Evolutionary conservation across 2,888 invertebrate genomes (phyloP), one percentile per base, ranked within the genome.

Genomic region (Synanthedon formicaeformis): DNA sequence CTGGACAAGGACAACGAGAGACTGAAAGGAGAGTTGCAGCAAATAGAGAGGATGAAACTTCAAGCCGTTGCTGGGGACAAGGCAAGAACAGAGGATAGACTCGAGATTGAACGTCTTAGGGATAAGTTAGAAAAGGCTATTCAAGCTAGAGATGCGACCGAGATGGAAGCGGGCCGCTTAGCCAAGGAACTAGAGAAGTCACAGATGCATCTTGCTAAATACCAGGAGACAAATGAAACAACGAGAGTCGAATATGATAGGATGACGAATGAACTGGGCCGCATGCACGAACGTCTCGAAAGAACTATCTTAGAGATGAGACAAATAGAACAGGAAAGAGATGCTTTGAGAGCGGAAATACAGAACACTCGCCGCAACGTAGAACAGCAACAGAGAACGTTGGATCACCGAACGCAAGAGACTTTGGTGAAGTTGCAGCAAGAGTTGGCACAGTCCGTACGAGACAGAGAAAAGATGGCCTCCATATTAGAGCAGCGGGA

Each of bases 91-190:
- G 91, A 91, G 66, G 94, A 92, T 66, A 89, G 91, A 63, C 91
- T 92, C 63, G 96, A 96, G 84, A 91, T 95, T 54, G 96, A 96
- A 75, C 90, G 95, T 61, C 86, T 96, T 54, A 91, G 95, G 61
- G 96, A 96, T 64, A 94, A 95, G 73, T 88, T 96, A 53, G 96
- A 96, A 69, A 95, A 95, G 78, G 94, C 95, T 12, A 91, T 95
- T 57, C 92, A 92, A 70, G 92, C 92, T 0, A 89, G 95, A 63
- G 95, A 95, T 69, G 92, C 94, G 51, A 94, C 94, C 6, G 95
- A 95, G 86, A 89, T 94, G 79, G 96, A 96, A 75, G 94, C 94
- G 40, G 94, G 94, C 53, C 89, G 94, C 59, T 82, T 96, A 58
- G 94, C 94, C 18, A 94, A 94, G 72, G 96, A 95, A 81, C 88